Evolutionary conservation across 2,113 vertebrate species (phyloP).

Genomic region (Campylomormyrus tamandua): DNA sequence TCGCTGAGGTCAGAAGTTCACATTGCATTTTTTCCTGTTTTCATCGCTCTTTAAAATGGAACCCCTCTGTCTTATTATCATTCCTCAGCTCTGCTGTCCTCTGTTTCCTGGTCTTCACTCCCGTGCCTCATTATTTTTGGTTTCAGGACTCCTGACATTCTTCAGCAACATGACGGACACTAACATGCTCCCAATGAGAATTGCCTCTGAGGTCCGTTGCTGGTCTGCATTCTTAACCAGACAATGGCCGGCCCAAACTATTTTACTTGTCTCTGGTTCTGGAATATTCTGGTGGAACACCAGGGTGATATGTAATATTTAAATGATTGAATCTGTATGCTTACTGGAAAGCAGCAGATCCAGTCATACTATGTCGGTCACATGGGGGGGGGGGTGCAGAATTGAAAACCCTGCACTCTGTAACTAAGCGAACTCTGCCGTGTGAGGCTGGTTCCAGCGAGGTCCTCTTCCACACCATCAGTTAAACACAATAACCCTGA

Average conservation of each 20-base stretch:
- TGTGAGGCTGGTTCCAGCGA: neutral
- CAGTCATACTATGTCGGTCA: neutral
- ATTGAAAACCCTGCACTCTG: neutral
- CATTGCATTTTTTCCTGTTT: neutral
- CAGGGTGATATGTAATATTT: neutral
- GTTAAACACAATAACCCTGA: conserved; percentile 1
- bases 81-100: neutral
- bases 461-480: neutral
- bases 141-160: neutral
- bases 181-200: neutral
- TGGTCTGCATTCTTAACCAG: neutral
- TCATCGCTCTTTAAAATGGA: neutral
- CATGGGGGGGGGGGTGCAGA: neutral
- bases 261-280: neutral
- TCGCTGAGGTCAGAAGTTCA: neutral
- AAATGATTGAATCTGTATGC: neutral
- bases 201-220: neutral
- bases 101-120: neutral
- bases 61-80: neutral
- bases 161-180: neutral
- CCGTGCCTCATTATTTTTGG: neutral
- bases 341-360: neutral
- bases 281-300: neutral
- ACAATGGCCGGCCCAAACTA: neutral
- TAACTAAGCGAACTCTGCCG: neutral